phyloP scores from a whole-genome alignment of 2,113 vertebrate genomes.

The Chionis minor region DNA sequence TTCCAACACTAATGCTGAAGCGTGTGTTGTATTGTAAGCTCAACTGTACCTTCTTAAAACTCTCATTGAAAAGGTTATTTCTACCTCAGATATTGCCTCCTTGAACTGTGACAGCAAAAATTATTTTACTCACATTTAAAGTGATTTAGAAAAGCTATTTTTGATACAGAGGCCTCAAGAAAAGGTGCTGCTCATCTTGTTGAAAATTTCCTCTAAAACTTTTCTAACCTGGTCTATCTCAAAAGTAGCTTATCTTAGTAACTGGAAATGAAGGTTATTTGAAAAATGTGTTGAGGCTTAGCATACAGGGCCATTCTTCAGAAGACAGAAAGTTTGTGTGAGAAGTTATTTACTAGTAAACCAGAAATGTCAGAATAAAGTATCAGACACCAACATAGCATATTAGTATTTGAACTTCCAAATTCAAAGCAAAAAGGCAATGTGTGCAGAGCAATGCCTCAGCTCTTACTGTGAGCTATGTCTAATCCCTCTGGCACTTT shows the following conservation, averaged over 20 bases:
- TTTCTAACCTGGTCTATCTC: neutral
- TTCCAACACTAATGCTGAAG: neutral
- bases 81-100: neutral
- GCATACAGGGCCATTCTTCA: neutral
- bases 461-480: neutral
- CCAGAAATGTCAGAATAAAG: neutral
- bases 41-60: neutral
- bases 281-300: neutral
- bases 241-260: neutral
- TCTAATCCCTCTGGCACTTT: neutral
- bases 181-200: neutral
- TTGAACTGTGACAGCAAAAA: neutral
- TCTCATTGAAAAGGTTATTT: neutral
- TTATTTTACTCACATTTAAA: neutral
- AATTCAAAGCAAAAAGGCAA: neutral
- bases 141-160: constrained; percentile 10
- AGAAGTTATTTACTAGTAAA: neutral
- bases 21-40: neutral
- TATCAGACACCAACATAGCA: neutral
- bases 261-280: neutral
- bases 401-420: neutral
- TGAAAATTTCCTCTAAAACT: neutral
- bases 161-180: neutral
- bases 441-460: neutral
- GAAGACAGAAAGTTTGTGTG: neutral